Percentiles rank a stretch among this genome's conserved stretches.
Conservation (phyloP, 2,888 invertebrate species). For the Harpagoxenus sublaevis region DNA sequence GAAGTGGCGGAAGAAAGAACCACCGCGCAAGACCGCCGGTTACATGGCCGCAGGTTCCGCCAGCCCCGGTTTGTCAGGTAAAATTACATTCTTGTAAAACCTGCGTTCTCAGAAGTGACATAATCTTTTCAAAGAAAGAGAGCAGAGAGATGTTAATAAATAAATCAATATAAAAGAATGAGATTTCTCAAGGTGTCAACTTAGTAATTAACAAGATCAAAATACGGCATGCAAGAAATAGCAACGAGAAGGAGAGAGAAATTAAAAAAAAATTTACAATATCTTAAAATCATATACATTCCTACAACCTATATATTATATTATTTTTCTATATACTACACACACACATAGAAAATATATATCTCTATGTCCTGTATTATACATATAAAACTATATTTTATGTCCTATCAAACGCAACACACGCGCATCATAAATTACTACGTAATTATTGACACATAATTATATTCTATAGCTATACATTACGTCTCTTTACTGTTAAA, state of each 20-base stretch:
- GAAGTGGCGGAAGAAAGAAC: conserved; percentile 97
- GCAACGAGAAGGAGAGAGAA: background rate
- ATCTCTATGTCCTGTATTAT: background rate
- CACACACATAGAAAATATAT: background rate
- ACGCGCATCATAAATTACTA: background rate
- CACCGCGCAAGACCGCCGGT: conserved; percentile 93
- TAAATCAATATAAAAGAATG: background rate
- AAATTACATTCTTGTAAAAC: background rate
- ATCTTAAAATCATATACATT: background rate
- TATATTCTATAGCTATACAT: background rate
- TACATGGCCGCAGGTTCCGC: conserved; percentile 86
- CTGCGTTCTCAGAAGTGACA: background rate
- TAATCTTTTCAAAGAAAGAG: background rate
- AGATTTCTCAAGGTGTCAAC: background rate
- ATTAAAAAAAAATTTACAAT: background rate
- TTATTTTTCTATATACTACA: background rate
- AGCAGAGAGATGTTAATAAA: background rate
- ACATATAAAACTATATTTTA: background rate
- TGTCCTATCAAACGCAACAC: background rate
- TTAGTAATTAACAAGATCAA: background rate
- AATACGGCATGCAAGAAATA: background rate
- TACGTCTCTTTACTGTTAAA: background rate
- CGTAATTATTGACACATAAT: background rate
- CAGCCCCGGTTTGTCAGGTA: conserved; percentile 82
- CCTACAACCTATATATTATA: background rate